Evolutionary conservation across 2,888 invertebrate genomes (phyloP).

Genomic region (Brachyopa scutellaris): DNA sequence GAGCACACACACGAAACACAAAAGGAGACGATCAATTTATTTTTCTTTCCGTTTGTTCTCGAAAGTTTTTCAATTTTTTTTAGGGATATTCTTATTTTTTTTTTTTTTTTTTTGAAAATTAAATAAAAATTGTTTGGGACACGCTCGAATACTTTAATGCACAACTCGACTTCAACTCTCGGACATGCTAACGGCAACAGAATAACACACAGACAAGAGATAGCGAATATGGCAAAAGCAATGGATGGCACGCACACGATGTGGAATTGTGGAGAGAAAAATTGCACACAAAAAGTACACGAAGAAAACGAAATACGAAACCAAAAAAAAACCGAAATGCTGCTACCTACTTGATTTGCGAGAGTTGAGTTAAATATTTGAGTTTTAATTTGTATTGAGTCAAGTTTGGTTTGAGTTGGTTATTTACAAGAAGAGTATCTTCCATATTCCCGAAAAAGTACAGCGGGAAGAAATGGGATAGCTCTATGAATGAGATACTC

Average conservation of each 20-base stretch:
- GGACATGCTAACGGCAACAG: constrained; percentile 73
- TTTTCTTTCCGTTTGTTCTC: constrained; percentile 8
- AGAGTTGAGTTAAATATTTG: constrained; percentile 18
- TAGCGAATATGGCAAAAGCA: constrained; percentile 40
- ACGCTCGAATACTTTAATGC: constrained; percentile 47
- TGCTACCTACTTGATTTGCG: constrained; percentile 37
- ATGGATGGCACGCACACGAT: constrained; percentile 22
- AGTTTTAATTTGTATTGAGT: constrained; percentile 12
- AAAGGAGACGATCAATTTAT: constrained; percentile 21
- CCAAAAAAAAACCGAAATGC: constrained; percentile 4
- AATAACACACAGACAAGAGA: constrained; percentile 61
- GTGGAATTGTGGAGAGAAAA: constrained; percentile 50
- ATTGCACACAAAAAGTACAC: constrained; percentile 52
- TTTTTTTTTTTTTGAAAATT: constrained; percentile 19
- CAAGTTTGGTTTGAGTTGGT: not conserved
- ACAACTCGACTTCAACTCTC: constrained; percentile 65
- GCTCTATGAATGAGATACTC: not conserved
- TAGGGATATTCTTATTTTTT: not conserved
- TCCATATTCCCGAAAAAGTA: too few species aligned
- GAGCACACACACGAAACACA: constrained; percentile 61
- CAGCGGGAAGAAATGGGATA: constrained; percentile 14
- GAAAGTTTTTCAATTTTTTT: constrained; percentile 10
- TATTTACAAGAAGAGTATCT: not conserved
- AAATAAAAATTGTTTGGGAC: constrained; percentile 47
- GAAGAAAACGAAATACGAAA: constrained; percentile 19